These are phyloP conservation scores for Fulica atra DNA, from an alignment of 2,113 vertebrate genomes.

Conservation along the genomic window DNA sequence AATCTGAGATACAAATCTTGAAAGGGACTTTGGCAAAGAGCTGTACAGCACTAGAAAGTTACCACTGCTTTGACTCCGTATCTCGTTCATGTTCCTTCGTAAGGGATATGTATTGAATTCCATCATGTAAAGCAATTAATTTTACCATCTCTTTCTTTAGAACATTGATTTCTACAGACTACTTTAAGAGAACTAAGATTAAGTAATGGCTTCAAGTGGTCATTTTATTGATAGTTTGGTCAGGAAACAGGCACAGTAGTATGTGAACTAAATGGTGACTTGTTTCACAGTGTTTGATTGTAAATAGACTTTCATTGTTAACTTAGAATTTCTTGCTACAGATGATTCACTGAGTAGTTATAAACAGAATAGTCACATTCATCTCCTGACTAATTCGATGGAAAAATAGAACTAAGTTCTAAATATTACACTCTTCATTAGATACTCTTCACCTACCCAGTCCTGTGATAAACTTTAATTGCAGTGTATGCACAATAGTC, in stretches of 20 bases:
- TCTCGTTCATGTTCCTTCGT: not conserved
- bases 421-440: not conserved
- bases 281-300: not conserved
- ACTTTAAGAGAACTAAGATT: not conserved
- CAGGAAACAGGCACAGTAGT: not conserved
- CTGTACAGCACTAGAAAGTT: not conserved
- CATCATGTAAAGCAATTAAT: not conserved
- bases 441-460: not conserved
- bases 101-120: not conserved
- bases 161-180: not conserved
- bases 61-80: not conserved
- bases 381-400: not conserved
- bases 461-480: not conserved
- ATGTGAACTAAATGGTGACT: not conserved
- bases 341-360: not conserved
- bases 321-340: not conserved
- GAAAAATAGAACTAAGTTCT: not conserved
- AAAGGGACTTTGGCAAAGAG: not conserved
- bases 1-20: not conserved
- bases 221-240: not conserved
- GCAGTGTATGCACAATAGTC: not conserved
- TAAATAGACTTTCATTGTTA: not conserved
- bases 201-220: not conserved
- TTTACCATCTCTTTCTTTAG: not conserved
- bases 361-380: not conserved